Base-by-base conservation (phyloP, 2,113 vertebrate genomes). In the Neolamprologus longior region DNA sequence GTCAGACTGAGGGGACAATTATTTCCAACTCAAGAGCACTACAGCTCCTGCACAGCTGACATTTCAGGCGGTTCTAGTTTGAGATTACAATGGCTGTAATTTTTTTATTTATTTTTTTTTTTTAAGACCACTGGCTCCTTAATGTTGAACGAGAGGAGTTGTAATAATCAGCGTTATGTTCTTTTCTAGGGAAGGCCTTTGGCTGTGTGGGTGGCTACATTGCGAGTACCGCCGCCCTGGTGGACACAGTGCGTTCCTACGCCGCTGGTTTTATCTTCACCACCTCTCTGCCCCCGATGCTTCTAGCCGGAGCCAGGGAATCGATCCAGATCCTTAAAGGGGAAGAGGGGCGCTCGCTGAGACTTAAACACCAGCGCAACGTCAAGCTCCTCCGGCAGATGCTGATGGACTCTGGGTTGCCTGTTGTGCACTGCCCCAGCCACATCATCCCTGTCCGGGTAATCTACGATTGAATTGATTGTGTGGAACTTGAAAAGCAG, bases 191-290 rank as follows among this genome's bases (percentile, higher is more conserved):
- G 14, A 99, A 99, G 88, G 99, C 99, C 0, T 98, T 99, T n/a
- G 99, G 99, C 53, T 99, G 98, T 2, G 98, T 99, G 0, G 99
- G 99, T 2, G 99, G 99, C 1, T 99, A 99, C 92, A 96, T 99
- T 11, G 97, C 98, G 24, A 99, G 99, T 66, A 99, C 98, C 0
- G 86, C 93, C 1, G 63, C 97, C 2, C 96, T 99, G 90, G 94
- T 99, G 6, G 99, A 99, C 96, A 98, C 97, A 0, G 97, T 99
- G 2, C 97, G 99, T 5, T 99, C 98, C 0, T 99, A 98, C 0
- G 98, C 99, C 0, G 98, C 99, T 0, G 98, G 99, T 35, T 99
- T 99, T 80, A 99, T 99, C 85, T 99, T 99, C 95, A 99, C 99
- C 81, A 99, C 99, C 0, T 99, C 99, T 2, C 94, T 99, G 93